Conservation (phyloP, 2,797 vertebrate species). For the Lemur catta region DNA sequence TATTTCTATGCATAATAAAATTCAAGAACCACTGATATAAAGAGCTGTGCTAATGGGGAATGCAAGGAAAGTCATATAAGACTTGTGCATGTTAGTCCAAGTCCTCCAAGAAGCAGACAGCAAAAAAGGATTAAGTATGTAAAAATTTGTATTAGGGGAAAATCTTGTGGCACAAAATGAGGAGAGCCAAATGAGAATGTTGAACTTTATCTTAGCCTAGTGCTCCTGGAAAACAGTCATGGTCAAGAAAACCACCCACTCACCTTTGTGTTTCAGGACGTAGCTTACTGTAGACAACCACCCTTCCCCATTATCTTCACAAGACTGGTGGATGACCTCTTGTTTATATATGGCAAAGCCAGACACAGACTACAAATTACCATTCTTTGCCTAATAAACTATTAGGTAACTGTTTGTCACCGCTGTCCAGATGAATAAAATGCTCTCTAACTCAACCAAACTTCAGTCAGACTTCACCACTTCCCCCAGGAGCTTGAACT, state of each 20-base stretch:
- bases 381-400: background rate
- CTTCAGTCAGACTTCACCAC: background rate
- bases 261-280: background rate
- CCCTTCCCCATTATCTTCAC: background rate
- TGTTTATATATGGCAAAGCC: background rate
- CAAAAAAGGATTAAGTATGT: background rate
- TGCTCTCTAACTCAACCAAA: background rate
- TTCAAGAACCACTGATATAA: background rate
- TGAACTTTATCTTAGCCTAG: background rate
- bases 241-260: background rate
- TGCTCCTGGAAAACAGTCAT: background rate
- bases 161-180: background rate
- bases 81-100: background rate
- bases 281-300: background rate
- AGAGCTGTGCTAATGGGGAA: background rate
- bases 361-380: background rate
- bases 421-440: background rate
- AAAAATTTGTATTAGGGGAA: background rate
- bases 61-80: background rate
- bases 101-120: background rate
- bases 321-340: background rate
- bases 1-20: background rate
- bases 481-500: background rate
- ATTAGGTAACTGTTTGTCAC: background rate
- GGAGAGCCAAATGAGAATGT: background rate